phyloP scores from a whole-genome alignment of 1,140 invertebrate species.

The Micrasema longulum region DNA sequence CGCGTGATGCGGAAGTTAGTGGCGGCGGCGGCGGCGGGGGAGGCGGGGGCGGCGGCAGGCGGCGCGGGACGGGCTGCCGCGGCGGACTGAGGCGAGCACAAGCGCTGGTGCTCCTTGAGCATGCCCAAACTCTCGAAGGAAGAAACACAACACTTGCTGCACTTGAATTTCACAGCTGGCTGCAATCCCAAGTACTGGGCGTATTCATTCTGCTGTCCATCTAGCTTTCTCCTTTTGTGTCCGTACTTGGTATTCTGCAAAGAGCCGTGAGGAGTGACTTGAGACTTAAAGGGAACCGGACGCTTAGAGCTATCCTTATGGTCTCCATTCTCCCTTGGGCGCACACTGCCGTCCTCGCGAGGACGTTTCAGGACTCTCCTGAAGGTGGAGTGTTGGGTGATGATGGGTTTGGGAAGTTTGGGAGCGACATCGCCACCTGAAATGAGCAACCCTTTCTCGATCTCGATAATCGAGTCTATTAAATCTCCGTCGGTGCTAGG shows the following conservation, averaged over 20 bases:
- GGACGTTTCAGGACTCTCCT: constrained; percentile 35
- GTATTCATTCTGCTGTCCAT: constrained; percentile 65
- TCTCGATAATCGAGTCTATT: constrained; percentile 6
- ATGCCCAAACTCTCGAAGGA: constrained; percentile 71
- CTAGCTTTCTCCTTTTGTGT: constrained; percentile 34
- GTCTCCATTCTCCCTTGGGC: constrained; percentile 22
- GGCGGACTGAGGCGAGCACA: constrained; percentile 67
- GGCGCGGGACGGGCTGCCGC: constrained; percentile 57
- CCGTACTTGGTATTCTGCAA: constrained; percentile 8
- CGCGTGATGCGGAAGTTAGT: constrained; percentile 75
- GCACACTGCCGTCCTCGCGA: not conserved
- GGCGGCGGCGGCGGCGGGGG: constrained; percentile 54
- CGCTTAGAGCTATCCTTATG: constrained; percentile 17
- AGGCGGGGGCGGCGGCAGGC: constrained; percentile 50
- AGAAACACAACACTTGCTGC: constrained; percentile 73
- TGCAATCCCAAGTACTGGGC: constrained; percentile 75
- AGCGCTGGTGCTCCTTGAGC: constrained; percentile 72
- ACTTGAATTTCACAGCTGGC: constrained; percentile 75
- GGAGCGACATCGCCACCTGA: constrained; percentile 7
- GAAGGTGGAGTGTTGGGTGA: constrained; percentile 27
- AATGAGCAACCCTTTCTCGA: not conserved
- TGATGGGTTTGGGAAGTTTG: constrained; percentile 30
- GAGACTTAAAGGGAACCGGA: not conserved
- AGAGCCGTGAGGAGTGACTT: constrained; percentile 1
- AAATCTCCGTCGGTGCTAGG: not conserved